Evolutionary conservation across 2,113 vertebrate species (phyloP).

Genomic region (Hystrix cristata): DNA sequence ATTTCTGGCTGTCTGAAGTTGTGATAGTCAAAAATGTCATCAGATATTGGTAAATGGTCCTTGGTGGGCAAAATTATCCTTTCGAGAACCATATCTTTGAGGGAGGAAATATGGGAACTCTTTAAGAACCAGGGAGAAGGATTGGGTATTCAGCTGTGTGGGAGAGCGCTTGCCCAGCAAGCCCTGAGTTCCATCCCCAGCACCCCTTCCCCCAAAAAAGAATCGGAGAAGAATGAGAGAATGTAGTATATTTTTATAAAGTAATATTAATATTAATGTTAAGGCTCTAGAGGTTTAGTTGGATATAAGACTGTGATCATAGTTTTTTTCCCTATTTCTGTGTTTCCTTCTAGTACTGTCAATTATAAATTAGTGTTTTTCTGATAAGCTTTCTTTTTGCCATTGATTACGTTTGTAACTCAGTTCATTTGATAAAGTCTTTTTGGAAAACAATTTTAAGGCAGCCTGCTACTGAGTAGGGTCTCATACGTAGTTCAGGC

Average conservation of each 20-base stretch:
- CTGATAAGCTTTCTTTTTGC: background rate
- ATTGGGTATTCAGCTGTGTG: too few relatives aligned
- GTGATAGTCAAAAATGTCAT: background rate
- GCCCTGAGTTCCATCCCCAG: too few relatives aligned
- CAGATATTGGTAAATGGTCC: background rate
- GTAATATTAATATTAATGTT: background rate
- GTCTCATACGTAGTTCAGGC: background rate
- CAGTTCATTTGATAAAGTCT: background rate
- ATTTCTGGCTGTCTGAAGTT: background rate
- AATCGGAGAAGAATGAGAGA: background rate
- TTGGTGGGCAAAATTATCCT: background rate
- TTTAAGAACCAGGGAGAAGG: background rate
- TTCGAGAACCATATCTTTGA: background rate
- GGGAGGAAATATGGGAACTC: accelerated
- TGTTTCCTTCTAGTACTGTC: background rate
- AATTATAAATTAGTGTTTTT: background rate
- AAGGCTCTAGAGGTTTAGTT: background rate
- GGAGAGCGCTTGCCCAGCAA: too few relatives aligned
- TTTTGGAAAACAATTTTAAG: background rate
- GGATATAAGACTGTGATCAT: background rate
- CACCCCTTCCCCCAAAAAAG: background rate
- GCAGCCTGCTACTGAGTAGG: background rate
- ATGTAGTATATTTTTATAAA: background rate
- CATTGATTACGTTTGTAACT: background rate
- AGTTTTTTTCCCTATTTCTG: background rate